These are phyloP conservation scores for Aporophyla nigra DNA, from an alignment of 2,888 invertebrate genomes.

Conservation along the genomic window DNA sequence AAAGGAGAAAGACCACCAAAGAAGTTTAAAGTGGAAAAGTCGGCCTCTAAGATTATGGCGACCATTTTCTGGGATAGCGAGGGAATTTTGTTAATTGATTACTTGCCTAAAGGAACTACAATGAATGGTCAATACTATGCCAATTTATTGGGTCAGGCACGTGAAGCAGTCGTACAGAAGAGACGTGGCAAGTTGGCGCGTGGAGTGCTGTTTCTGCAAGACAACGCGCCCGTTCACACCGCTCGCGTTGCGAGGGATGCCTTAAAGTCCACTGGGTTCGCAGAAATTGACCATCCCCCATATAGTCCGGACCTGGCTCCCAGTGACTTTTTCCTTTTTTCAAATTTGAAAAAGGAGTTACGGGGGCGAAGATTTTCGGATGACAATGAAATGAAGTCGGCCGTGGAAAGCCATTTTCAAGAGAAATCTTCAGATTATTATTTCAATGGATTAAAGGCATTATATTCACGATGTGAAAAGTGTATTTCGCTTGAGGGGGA, in stretches of 20 bases:
- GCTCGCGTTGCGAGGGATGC: not conserved
- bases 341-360: not conserved
- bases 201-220: not conserved
- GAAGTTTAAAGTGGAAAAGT: not conserved
- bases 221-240: not conserved
- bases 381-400: not conserved
- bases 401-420: not conserved
- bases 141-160: not conserved
- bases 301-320: not conserved
- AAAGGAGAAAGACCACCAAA: not conserved
- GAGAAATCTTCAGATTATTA: not conserved
- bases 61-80: not conserved
- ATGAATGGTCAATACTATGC: not conserved
- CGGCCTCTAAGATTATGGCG: not conserved
- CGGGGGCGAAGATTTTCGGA: not conserved
- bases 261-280: not conserved
- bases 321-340: not conserved
- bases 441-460: not conserved
- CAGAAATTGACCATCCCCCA: not conserved
- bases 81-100: not conserved
- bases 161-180: not conserved
- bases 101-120: not conserved
- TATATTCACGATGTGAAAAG: not conserved
- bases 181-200: not conserved
- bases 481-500: not conserved